phyloP scores from a whole-genome alignment of 2,888 invertebrate species.

The Scrobipalpa costella region DNA sequence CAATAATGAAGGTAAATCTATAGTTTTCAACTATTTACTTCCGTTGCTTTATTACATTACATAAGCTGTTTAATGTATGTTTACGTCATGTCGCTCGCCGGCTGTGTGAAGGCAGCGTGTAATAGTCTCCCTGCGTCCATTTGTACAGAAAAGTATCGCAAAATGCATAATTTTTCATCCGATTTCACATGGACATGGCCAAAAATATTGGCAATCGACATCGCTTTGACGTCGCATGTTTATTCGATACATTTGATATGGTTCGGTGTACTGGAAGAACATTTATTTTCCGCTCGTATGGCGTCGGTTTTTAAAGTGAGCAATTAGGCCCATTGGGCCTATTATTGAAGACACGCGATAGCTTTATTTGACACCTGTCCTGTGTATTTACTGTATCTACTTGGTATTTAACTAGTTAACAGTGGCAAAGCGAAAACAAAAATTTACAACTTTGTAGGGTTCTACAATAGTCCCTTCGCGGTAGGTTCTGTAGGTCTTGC shows the following conservation, averaged over 20 bases:
- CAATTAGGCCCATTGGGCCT: neutral
- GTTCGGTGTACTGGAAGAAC: slow-evolving; percentile 25
- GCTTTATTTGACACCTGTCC: slow-evolving; percentile 15
- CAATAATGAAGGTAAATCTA: slow-evolving; percentile 17
- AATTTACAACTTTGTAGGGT: no score
- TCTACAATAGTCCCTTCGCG: no score
- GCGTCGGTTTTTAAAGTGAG: neutral
- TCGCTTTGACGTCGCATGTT: slow-evolving; percentile 43
- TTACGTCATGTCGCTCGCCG: slow-evolving; percentile 34
- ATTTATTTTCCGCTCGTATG: slow-evolving; percentile 18
- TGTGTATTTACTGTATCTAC: neutral
- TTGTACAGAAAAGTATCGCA: slow-evolving; percentile 68
- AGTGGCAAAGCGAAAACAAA: neutral
- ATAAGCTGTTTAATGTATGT: slow-evolving; percentile 10
- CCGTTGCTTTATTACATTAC: slow-evolving; percentile 19
- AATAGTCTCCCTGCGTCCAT: slow-evolving; percentile 64
- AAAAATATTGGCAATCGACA: slow-evolving; percentile 38
- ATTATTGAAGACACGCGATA: slow-evolving; percentile 5
- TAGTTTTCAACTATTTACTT: slow-evolving; percentile 15
- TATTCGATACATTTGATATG: slow-evolving; percentile 42
- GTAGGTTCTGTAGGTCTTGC: no score
- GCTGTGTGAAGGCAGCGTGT: slow-evolving; percentile 61
- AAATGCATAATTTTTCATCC: slow-evolving; percentile 78
- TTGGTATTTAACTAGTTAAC: neutral
- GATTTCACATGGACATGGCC: slow-evolving; percentile 68